Evolutionary conservation across 2,797 vertebrate species (phyloP), one percentile per base, ranked within the genome.

Genomic region (Karalla daura): DNA sequence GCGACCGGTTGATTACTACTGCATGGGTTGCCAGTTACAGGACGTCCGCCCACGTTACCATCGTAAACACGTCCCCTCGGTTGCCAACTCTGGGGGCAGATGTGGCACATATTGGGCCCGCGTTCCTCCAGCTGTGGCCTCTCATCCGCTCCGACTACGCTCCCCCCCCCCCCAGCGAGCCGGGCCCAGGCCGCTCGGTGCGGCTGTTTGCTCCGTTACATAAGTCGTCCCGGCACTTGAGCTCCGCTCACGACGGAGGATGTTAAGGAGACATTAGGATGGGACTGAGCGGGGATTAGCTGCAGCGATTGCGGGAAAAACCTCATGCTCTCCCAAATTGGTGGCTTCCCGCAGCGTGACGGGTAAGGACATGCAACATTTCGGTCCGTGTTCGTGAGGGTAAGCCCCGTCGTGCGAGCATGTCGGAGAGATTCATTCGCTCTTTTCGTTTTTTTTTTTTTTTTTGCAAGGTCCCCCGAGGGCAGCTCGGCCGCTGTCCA

Each of bases 91-190:
- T 45, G 18, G 33, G n/a, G 43, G 50, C 82, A 84, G 78, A 83
- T 85, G 74, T 84, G 80, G 84, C 85, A 86, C 73, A 80, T 73
- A 88, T 77, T 80, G 58, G 59, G 64, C 41, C 68, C 58, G n/a
- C 75, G 68, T 86, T 83, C 58, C 76, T 78, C 75, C 85, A 86
- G 86, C 84, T 89, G 80, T 69, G 61, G 55, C 47, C 62, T 74
- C 71, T 79, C 76, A 75, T 86, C 76, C 77, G 69, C 65, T 80
- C 74, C 52, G 45, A 74, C 78, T 46, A 37, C 73, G 25, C 33
- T 5, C 20, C 28, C 27, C 46, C 17, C 45, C 27, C 58, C 28
- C 45, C 17, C 40, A 62, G 25, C 79, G 80, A 86, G 66, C 78
- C 25, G 51, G 18, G 41, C 8, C 61, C 66, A 68, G 74, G 74